phyloP scores from a whole-genome alignment of 2,797 vertebrate genomes.

The Falco concolor region DNA sequence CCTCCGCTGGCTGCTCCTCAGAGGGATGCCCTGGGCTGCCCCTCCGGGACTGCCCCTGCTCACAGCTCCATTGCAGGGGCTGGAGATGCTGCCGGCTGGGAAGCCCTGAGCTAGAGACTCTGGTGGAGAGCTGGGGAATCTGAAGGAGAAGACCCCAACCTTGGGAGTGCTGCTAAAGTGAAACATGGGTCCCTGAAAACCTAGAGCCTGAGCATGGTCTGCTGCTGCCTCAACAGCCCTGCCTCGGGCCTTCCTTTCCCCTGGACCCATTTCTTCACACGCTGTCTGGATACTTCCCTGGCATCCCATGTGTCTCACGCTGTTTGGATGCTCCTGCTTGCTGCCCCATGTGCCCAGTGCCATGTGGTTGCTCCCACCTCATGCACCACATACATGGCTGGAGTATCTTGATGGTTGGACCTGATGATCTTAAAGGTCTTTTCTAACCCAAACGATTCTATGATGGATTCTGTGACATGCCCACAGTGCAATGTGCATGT shows the following conservation, averaged over 20 bases:
- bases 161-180: not conserved
- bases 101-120: not conserved
- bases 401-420: not conserved
- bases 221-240: not conserved
- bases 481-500: not conserved
- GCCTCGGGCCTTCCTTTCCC: not conserved
- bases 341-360: not conserved
- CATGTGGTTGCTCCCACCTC: rapidly evolving
- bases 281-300: not conserved
- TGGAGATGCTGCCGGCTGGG: not conserved
- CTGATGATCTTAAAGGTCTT: no score
- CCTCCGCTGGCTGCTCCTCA: not conserved
- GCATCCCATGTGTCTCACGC: not conserved
- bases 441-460: no score
- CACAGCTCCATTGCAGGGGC: not conserved
- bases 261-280: not conserved
- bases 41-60: not conserved
- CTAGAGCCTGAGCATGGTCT: not conserved
- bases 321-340: not conserved
- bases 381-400: rapidly evolving
- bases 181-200: not conserved
- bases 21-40: not conserved
- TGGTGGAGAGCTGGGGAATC: not conserved
- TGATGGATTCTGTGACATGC: not conserved
- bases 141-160: not conserved